Evolutionary conservation across 2,888 invertebrate species (phyloP).

Genomic region (Ichneumoninae sp.): DNA sequence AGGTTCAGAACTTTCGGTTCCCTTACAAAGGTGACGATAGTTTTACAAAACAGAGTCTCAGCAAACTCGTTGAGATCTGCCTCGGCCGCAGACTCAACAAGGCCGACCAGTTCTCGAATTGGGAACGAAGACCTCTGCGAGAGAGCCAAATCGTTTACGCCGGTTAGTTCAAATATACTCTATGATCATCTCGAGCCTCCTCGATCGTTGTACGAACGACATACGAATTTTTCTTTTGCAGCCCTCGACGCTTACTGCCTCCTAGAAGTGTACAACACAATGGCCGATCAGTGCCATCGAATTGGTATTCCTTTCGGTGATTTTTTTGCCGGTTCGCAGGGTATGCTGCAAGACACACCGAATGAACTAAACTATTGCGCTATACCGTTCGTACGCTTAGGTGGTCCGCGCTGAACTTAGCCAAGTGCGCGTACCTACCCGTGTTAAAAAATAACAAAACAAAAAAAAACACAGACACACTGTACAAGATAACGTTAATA

Average conservation of each 20-base stretch:
- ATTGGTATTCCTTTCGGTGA: conserved; percentile 88
- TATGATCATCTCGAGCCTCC: not conserved
- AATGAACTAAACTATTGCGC: conserved; percentile 79
- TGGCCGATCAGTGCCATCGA: conserved; percentile 85
- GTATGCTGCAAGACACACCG: conserved; percentile 82
- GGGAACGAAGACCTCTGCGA: conserved; percentile 93
- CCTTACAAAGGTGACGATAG: conserved; percentile 86
- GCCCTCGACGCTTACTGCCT: conserved; percentile 96
- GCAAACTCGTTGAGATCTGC: conserved; percentile 90
- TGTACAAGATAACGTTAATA: conserved; percentile 74
- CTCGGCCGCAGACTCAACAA: conserved; percentile 92
- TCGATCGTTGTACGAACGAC: not conserved
- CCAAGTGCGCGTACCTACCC: conserved; percentile 11
- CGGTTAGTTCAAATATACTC: conserved; percentile 80
- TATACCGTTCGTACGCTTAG: conserved; percentile 61
- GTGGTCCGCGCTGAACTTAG: conserved; percentile 34
- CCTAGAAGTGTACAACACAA: conserved; percentile 90
- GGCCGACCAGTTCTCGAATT: conserved; percentile 96
- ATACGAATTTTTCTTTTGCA: conserved; percentile 73
- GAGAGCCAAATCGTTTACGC: conserved; percentile 93
- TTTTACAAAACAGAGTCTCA: conserved; percentile 88
- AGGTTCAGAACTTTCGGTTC: conserved; percentile 85
- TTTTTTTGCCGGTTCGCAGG: conserved; percentile 86
- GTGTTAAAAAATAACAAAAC: conserved; percentile 51
- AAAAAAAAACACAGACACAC: conserved; percentile 27